phyloP scores from a whole-genome alignment of 2,113 vertebrate species.

The Neodontobutis hainanensis region DNA sequence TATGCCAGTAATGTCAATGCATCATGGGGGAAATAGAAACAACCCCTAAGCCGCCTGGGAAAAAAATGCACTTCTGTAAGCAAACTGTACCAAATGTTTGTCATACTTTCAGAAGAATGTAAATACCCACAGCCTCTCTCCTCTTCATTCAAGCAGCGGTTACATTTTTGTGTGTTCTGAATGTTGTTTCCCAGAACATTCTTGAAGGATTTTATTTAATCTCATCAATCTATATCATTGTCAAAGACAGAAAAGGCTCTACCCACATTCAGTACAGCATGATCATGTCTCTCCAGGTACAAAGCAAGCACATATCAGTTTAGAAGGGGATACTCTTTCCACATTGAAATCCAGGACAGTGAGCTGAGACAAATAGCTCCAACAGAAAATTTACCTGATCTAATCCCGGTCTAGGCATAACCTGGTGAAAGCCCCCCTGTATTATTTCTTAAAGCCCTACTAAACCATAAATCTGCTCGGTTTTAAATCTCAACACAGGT shows the following conservation, averaged over 20 bases:
- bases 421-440: conserved; percentile 39
- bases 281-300: conserved; percentile 6
- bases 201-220: conserved; percentile 7
- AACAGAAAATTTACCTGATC: conserved; percentile 6
- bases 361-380: conserved; percentile 28
- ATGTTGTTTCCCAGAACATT: background rate
- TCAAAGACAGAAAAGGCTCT: background rate
- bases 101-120: background rate
- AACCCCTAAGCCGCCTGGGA: conserved; percentile 37
- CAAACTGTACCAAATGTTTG: conserved; percentile 44
- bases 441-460: conserved; percentile 32
- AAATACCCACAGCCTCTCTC: background rate
- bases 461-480: conserved; percentile 38
- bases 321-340: conserved; percentile 15
- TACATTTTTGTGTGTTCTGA: background rate
- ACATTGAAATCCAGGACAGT: conserved; percentile 28
- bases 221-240: background rate
- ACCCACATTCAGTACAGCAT: background rate
- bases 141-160: background rate
- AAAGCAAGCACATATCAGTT: conserved; percentile 6
- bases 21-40: conserved; percentile 28
- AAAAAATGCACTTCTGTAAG: conserved; percentile 28
- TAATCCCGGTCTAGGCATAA: conserved; percentile 40
- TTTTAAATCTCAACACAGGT: conserved; percentile 1
- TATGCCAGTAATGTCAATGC: background rate